Percentiles rank a stretch among this genome's conserved stretches.
Conservation (phyloP, 2,797 vertebrate genomes). For the Gymnopithys bicolor region DNA sequence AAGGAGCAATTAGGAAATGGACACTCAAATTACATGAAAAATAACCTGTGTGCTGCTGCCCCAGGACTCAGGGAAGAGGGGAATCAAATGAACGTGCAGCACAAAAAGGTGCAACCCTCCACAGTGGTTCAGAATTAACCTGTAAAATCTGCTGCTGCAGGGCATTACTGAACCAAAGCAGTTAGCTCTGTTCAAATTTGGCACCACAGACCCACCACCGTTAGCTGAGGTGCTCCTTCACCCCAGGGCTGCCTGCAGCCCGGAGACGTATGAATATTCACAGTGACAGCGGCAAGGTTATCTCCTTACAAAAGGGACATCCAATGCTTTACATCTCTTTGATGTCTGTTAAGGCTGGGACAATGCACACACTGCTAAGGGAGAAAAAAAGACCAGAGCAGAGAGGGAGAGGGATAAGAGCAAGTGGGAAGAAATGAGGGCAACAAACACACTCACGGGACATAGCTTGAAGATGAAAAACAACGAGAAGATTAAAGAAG, state of each 20-base stretch:
- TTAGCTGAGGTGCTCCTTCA: neutral
- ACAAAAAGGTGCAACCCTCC: neutral
- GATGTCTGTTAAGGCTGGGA: constrained; percentile 24
- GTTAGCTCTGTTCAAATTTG: neutral
- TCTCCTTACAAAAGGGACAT: neutral
- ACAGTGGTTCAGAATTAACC: neutral
- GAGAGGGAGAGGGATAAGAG: neutral
- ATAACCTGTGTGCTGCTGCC: neutral
- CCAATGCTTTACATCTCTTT: neutral
- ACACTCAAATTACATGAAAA: neutral
- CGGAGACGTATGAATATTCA: constrained; percentile 17
- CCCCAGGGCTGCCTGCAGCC: constrained; percentile 39
- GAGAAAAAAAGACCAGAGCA: neutral
- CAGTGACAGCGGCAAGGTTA: constrained; percentile 21
- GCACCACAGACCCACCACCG: neutral
- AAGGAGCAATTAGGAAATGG: neutral
- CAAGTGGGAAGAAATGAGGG: neutral
- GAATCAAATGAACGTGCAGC: neutral
- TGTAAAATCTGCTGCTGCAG: constrained; percentile 43
- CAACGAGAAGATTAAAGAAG: neutral
- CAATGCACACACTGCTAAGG: neutral
- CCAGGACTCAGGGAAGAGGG: neutral
- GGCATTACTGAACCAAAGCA: neutral
- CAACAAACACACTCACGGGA: neutral
- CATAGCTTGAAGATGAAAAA: neutral